These are phyloP conservation scores for Tachina lurida DNA, from an alignment of 2,888 invertebrate genomes.

Conservation along the genomic window DNA sequence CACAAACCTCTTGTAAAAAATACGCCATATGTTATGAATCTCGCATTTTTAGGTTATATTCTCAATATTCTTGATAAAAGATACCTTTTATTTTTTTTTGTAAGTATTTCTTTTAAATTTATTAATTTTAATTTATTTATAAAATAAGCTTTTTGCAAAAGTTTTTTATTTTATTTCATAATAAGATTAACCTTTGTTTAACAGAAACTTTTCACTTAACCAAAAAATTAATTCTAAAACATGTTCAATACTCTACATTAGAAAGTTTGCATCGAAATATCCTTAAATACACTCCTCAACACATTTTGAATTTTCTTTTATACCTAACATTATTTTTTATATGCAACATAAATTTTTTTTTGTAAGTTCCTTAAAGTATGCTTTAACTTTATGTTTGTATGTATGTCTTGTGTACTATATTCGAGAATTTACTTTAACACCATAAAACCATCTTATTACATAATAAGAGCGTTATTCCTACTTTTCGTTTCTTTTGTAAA, in stretches of 20 bases:
- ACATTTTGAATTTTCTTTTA: neutral
- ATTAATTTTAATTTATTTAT: too few relatives aligned
- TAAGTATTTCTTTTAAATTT: too few relatives aligned
- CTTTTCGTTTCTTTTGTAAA: conserved; percentile 20
- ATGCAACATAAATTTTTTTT: conserved; percentile 38
- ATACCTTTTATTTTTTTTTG: too few relatives aligned
- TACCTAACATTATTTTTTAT: conserved; percentile 17
- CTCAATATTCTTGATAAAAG: too few relatives aligned
- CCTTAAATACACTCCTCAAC: neutral
- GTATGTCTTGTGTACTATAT: conserved; percentile 23
- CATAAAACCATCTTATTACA: conserved; percentile 30
- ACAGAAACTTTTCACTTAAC: neutral
- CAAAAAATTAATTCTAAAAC: neutral
- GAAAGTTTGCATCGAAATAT: conserved; percentile 18
- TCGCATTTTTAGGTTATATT: too few relatives aligned
- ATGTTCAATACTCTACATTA: neutral
- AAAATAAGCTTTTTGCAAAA: too few relatives aligned
- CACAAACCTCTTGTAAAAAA: too few relatives aligned
- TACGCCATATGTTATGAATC: too few relatives aligned
- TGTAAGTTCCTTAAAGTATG: conserved; percentile 59
- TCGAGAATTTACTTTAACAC: conserved; percentile 26
- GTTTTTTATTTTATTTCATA: neutral
- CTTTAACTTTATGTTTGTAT: conserved; percentile 28
- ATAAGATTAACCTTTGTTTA: neutral
- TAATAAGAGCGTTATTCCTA: conserved; percentile 25